These are phyloP conservation scores for Ephydatia muelleri DNA, from an alignment of 37 sponge, comb jelly and placozoan genomes.

Conservation along the genomic window DNA sequence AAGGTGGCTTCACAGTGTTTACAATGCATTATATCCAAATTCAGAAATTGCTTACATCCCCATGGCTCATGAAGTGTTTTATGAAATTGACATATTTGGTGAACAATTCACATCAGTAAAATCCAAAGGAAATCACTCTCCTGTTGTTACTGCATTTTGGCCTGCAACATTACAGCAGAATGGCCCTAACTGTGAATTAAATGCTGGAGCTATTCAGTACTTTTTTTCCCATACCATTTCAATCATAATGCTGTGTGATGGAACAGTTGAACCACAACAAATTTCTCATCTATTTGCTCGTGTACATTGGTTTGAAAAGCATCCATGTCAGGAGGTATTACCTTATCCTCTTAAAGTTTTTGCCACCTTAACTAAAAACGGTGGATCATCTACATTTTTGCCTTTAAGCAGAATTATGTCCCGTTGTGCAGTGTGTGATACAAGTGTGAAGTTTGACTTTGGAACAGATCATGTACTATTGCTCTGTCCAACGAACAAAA, in stretches of 20 bases:
- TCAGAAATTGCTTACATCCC: neutral
- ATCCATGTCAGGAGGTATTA: neutral
- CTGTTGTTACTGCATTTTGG: neutral
- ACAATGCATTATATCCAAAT: neutral
- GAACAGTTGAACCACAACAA: too few species aligned
- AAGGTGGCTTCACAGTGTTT: neutral
- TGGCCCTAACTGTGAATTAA: neutral
- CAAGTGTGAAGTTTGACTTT: too few species aligned
- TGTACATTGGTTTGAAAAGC: neutral
- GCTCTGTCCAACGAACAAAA: too few species aligned
- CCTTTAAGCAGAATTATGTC: neutral
- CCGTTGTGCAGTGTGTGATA: too few species aligned
- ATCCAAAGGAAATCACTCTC: neutral
- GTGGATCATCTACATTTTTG: neutral
- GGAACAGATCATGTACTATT: too few species aligned
- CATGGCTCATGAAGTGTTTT: neutral
- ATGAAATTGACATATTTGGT: neutral
- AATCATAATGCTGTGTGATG: too few species aligned
- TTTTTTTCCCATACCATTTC: neutral
- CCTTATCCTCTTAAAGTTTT: neutral
- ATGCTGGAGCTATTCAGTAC: neutral
- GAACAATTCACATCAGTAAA: neutral
- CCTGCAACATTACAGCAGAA: neutral
- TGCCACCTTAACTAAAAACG: neutral
- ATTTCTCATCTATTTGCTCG: too few species aligned